Conservation (phyloP, 2,797 vertebrate genomes). For the Pseudochirops corinnae region DNA sequence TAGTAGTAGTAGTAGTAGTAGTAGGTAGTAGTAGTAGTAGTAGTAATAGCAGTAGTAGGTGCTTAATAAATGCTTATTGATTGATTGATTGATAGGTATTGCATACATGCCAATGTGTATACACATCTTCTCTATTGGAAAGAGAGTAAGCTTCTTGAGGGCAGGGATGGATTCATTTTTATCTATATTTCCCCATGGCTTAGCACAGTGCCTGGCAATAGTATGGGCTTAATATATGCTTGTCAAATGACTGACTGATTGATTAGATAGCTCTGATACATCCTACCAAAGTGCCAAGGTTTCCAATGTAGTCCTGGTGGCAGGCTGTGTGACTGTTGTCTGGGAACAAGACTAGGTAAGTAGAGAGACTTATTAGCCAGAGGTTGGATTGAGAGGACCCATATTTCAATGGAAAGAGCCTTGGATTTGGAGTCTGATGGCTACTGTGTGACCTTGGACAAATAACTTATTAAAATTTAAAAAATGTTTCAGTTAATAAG, state of each 20-base stretch:
- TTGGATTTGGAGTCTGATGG: background rate
- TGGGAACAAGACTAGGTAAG: background rate
- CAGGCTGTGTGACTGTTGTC: background rate
- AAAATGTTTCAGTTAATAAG: background rate
- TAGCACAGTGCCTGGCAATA: background rate
- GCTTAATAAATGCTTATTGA: background rate
- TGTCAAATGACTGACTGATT: background rate
- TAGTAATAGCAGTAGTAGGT: background rate
- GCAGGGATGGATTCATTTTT: background rate
- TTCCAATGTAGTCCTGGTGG: background rate
- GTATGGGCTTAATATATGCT: background rate
- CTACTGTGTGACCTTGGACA: background rate
- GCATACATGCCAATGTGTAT: background rate
- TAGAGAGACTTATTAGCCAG: background rate
- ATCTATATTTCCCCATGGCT: background rate
- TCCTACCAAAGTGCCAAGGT: background rate
- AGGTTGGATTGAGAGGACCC: background rate
- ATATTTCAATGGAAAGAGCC: background rate
- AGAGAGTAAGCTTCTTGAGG: background rate
- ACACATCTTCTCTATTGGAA: background rate
- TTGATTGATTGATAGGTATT: background rate
- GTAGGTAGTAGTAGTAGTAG: too few relatives aligned
- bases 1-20: too few relatives aligned
- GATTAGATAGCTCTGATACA: background rate
- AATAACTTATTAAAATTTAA: background rate